phyloP scores from a whole-genome alignment of 1,140 invertebrate genomes.

The Scaptomyza montana region DNA sequence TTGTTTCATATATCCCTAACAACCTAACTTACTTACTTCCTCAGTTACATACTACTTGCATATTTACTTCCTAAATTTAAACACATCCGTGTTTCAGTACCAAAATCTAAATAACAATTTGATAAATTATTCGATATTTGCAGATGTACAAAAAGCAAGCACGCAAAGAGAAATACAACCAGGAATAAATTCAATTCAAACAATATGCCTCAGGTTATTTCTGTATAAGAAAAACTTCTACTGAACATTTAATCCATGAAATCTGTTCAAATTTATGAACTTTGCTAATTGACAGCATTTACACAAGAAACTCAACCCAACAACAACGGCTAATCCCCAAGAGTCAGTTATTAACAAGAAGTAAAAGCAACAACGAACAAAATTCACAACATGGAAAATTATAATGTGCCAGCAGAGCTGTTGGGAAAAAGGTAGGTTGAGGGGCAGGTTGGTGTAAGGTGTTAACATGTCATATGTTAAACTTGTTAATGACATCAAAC shows the following conservation, averaged over 20 bases:
- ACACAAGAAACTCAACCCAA: constrained; percentile 4
- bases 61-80: no score
- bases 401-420: constrained; percentile 3
- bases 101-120: constrained; percentile 12
- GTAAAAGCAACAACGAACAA: constrained; percentile 18
- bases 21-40: no score
- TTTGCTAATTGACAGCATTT: constrained; percentile 66
- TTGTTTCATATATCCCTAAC: no score
- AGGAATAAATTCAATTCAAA: neutral
- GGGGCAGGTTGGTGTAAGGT: neutral
- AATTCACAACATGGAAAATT: constrained; percentile 40
- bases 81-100: neutral
- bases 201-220: constrained; percentile 30
- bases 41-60: no score
- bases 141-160: constrained; percentile 10
- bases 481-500: constrained; percentile 67
- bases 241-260: constrained; percentile 53
- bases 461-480: constrained; percentile 46
- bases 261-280: constrained; percentile 65
- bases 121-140: constrained; percentile 4
- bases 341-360: constrained; percentile 13
- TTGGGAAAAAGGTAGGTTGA: neutral
- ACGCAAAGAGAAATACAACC: neutral
- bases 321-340: neutral
- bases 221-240: constrained; percentile 27